phyloP scores from a whole-genome alignment of 2,113 vertebrate genomes.

The Pagrus major region DNA sequence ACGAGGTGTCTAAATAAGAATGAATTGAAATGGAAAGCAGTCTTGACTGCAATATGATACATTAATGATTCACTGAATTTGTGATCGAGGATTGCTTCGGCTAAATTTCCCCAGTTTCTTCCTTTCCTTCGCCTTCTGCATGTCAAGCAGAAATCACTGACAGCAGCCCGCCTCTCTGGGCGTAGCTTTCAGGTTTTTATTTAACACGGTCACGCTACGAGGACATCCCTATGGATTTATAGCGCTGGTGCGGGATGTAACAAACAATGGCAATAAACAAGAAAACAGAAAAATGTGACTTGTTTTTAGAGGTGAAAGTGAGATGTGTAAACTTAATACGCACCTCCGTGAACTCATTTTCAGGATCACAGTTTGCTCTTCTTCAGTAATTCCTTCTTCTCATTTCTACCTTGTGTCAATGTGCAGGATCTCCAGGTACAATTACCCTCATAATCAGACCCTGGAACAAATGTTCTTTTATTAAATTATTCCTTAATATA shows the following conservation, averaged over 20 bases:
- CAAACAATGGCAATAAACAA: conserved; percentile 49
- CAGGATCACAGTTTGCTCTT: conserved; percentile 1
- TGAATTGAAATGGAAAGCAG: conserved; percentile 70
- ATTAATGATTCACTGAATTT: conserved; percentile 73
- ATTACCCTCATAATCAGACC: conserved; percentile 32
- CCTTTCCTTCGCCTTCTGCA: conserved; percentile 40
- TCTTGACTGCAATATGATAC: conserved; percentile 59
- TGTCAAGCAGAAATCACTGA: conserved; percentile 63
- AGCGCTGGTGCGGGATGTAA: conserved; percentile 10
- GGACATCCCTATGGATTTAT: conserved; percentile 52
- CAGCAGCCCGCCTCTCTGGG: conserved; percentile 30
- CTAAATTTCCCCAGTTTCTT: conserved; percentile 75
- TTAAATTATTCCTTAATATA: conserved; percentile 39
- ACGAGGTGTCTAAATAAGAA: conserved; percentile 59
- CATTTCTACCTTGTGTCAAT: conserved; percentile 11
- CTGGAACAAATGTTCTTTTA: conserved; percentile 11
- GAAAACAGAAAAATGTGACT: conserved; percentile 40
- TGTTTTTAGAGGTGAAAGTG: conserved; percentile 30
- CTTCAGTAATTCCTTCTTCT: not conserved
- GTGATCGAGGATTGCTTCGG: conserved; percentile 45
- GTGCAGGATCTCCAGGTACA: conserved; percentile 23
- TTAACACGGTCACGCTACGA: conserved; percentile 60
- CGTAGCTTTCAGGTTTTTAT: conserved; percentile 55
- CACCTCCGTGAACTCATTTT: conserved; percentile 5
- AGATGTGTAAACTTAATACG: conserved; percentile 20